Conservation (phyloP, 2,113 vertebrate genomes). For the Ochotona curzoniae region DNA sequence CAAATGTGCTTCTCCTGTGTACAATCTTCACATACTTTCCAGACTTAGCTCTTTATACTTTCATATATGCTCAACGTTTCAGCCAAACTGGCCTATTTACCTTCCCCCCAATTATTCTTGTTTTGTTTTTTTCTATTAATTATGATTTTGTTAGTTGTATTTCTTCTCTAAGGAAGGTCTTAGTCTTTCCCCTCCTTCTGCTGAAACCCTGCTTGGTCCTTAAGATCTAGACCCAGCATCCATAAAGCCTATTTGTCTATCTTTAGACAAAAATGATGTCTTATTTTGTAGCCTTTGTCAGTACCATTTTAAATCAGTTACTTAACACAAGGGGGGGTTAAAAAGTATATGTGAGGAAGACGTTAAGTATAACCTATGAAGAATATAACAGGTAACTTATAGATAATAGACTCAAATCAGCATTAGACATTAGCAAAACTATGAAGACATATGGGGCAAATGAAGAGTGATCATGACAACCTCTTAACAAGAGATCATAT, state of each 20-base stretch:
- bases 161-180: background rate
- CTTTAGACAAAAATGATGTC: conserved; percentile 18
- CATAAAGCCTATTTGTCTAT: background rate
- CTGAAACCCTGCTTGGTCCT: background rate
- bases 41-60: background rate
- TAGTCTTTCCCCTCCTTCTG: background rate
- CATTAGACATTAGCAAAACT: no score
- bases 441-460: no score
- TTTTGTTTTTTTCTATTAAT: background rate
- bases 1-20: background rate
- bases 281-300: background rate
- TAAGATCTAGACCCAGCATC: conserved; percentile 16
- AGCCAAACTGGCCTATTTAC: background rate
- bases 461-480: no score
- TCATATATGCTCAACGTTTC: background rate
- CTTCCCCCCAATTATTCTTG: background rate
- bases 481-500: no score
- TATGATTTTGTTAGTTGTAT: background rate
- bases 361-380: no score
- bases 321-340: background rate
- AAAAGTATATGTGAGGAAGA: no score
- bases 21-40: background rate
- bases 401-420: no score
- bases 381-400: no score
- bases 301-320: background rate